Percentiles rank a stretch among this genome's conserved stretches.
These are phyloP conservation scores for Dicrostonyx torquatus DNA, from an alignment of 2,797 vertebrate genomes.

Conservation along the genomic window DNA sequence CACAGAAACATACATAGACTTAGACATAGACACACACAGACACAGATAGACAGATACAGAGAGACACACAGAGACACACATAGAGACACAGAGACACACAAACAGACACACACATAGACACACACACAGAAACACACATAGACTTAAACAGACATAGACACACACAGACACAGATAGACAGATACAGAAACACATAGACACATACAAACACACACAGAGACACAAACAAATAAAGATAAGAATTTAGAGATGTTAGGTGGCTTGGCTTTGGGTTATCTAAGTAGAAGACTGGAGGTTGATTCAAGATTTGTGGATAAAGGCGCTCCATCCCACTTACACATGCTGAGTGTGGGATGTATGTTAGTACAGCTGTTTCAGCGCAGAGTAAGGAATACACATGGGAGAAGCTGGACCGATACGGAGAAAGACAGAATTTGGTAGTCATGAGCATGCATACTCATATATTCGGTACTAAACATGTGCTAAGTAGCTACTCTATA, in stretches of 20 bases:
- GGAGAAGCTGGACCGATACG: background rate
- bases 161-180: background rate
- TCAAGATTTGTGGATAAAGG: background rate
- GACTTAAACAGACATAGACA: too few species aligned
- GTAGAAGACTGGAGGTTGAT: background rate
- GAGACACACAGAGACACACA: background rate
- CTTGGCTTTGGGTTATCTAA: background rate
- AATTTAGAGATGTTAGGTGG: background rate
- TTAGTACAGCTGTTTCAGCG: background rate
- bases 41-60: background rate
- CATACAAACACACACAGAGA: background rate
- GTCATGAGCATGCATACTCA: background rate
- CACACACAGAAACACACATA: background rate
- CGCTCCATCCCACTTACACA: background rate
- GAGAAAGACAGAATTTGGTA: background rate
- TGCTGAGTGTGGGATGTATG: background rate
- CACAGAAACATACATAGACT: background rate
- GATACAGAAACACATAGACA: background rate
- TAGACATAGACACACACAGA: background rate
- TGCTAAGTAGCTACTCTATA: background rate
- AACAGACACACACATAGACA: background rate
- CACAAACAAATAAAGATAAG: background rate
- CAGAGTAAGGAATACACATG: background rate
- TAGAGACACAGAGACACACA: background rate
- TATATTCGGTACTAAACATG: background rate